These are phyloP conservation scores for Drosophila quasianomalipes DNA, from an alignment of 2,888 invertebrate genomes.

Conservation along the genomic window DNA sequence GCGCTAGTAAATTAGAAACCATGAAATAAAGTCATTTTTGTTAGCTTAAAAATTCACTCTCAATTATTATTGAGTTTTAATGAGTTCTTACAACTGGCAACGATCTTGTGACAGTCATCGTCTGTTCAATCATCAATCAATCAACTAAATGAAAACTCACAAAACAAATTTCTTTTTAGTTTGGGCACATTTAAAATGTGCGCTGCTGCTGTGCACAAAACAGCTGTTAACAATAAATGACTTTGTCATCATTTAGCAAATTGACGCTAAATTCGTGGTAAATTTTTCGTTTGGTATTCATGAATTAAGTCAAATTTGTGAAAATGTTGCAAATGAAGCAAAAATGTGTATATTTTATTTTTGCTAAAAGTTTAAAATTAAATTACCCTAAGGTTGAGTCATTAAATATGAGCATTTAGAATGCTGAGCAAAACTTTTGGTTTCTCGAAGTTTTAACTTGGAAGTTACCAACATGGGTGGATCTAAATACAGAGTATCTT, in stretches of 20 bases:
- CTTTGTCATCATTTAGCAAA: background rate
- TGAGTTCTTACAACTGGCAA: background rate
- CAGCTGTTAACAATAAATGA: background rate
- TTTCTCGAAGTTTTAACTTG: background rate
- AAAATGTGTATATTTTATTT: background rate
- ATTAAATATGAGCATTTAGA: background rate
- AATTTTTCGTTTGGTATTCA: background rate
- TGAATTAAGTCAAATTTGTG: background rate
- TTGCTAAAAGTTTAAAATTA: background rate
- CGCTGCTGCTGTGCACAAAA: background rate
- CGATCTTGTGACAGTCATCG: background rate
- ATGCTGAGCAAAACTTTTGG: background rate
- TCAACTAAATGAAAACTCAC: background rate
- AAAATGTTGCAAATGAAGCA: background rate
- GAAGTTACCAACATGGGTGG: background rate
- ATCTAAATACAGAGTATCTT: constrained; percentile 3
- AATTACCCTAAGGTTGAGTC: background rate
- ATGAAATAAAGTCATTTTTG: background rate
- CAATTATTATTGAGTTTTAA: background rate
- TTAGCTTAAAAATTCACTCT: background rate
- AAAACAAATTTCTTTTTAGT: background rate
- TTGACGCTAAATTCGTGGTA: background rate
- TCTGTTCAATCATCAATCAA: background rate
- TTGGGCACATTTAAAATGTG: background rate
- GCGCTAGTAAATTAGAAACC: background rate